Evolutionary conservation across 2,797 vertebrate genomes (phyloP), one percentile per base, ranked within the genome.

Genomic region (Crenuchus spilurus): DNA sequence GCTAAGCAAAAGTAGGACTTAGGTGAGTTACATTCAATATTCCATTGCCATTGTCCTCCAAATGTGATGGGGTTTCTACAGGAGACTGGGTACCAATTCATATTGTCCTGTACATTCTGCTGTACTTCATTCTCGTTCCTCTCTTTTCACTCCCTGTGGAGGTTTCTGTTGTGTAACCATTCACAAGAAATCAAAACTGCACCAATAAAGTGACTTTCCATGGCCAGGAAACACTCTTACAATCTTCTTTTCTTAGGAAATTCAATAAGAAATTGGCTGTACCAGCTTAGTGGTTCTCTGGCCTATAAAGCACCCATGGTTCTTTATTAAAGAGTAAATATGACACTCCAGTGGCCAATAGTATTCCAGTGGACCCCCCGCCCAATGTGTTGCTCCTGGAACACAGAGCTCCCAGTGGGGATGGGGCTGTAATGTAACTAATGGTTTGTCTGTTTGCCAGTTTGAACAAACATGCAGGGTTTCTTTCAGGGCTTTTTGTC

Each of bases 401-500:
- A 51, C 31, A 18, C 31, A 30, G 46, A 51, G 44, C 24, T 62
- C 55, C 57, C 75, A 67, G 81, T 33, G 33, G 72, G 66, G 79
- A 77, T 74, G 81, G 72, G 65, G 67, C 13, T 37, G 10, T 6
- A 60, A 13, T 49, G 31, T 28, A 13, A 26, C 11, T 41, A 54
- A 54, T 54, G 51, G 20, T 52, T 52, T 26, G 3, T n/a, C 0
- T 6, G 13, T 63, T 44, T 30, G 8, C 20, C 37, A 42, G 26
- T 18, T 0, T 46, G 14, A 13, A 7, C 14, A 35, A 20, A 58
- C 1, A 11, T 13, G 7, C 2, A 52, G 42, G 26, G 64, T 51
- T 49, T 68, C 33, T 66, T 54, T 89, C 87, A 93, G 77, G 94
- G 92, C 81, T 97, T 98, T 87, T 98, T 99, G 89, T 99, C 96